Base-by-base conservation (phyloP, 1,140 invertebrate species). In the Diabrotica virgifera region DNA sequence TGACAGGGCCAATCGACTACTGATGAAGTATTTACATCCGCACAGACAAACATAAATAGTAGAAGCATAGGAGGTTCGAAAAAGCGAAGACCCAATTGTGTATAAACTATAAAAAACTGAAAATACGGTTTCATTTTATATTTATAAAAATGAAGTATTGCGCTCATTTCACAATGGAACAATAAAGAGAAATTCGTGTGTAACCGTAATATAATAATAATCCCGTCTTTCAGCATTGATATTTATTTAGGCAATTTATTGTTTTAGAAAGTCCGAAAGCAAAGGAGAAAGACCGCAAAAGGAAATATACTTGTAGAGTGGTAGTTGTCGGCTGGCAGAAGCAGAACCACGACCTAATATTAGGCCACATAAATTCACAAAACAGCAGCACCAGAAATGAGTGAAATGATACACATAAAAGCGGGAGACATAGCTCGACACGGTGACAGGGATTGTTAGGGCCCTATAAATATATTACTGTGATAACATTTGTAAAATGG, bases 321-420 rank as follows among this genome's bases (percentile, higher is more conserved):
- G 62, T 46, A 46, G 40, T n/a, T 46, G 55, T 12, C 62, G 52
- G 67, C 73, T 75, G 72, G 72, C 73, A 75, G 14, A 54, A 66
- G 72, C 73, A 75, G 14, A 54, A 66, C 51, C 65, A 70, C 68
- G 52, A 76, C 70, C 72, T 76, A 75, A 76, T 76, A 76, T 76
- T 73, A 67, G 72, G 68, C 67, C 67, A 76, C 75, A 76, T 76
- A 76, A 76, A 76, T 76, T 76, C 74, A 75, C 73, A 75, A 76
- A 76, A 75, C 72, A 73, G 68, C 35, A n/a, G n/a, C n/a, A n/a
- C 59, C 62, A 59, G 69, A 72, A 75, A 75, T 76, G 73, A 76
- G 68, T 73, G 70, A 76, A 75, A 74, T 68, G 68, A 72, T 70
- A 63, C 37, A 51, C 54, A 58, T 38, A 58, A 52, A 51, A 63